Conservation (phyloP, 2,113 vertebrate genomes). For the Barnardius zonarius region DNA sequence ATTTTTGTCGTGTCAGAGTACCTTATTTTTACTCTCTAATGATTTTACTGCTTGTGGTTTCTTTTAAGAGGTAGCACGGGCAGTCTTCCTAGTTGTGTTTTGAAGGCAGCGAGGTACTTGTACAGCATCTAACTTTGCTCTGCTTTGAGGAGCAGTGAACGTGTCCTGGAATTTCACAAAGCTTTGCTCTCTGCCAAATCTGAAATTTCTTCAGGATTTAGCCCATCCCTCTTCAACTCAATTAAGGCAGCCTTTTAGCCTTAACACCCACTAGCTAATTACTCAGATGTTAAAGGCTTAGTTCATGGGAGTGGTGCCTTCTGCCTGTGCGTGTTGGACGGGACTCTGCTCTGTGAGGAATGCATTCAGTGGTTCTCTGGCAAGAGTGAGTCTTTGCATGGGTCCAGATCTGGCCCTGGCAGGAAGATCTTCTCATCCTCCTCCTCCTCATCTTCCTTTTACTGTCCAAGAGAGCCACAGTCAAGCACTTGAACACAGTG, state of each 20-base stretch:
- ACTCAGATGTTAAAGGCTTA: neutral
- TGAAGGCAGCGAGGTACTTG: neutral
- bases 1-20: neutral
- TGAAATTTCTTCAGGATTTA: neutral
- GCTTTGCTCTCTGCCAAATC: neutral
- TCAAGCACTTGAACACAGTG: neutral
- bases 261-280: neutral
- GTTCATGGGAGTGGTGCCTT: neutral
- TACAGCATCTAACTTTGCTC: neutral
- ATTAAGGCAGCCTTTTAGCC: neutral
- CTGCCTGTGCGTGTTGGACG: neutral
- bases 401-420: neutral
- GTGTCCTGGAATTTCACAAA: neutral
- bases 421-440: neutral
- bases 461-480: neutral
- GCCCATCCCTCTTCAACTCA: neutral
- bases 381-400: neutral
- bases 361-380: accelerated
- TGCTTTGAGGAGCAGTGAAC: neutral
- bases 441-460: neutral
- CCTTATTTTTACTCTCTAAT: neutral
- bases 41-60: neutral
- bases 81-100: neutral
- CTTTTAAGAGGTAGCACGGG: neutral
- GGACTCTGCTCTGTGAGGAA: neutral